These are phyloP conservation scores for Aphaenogaster floridana DNA, from an alignment of 1,140 invertebrate genomes.

Conservation along the genomic window DNA sequence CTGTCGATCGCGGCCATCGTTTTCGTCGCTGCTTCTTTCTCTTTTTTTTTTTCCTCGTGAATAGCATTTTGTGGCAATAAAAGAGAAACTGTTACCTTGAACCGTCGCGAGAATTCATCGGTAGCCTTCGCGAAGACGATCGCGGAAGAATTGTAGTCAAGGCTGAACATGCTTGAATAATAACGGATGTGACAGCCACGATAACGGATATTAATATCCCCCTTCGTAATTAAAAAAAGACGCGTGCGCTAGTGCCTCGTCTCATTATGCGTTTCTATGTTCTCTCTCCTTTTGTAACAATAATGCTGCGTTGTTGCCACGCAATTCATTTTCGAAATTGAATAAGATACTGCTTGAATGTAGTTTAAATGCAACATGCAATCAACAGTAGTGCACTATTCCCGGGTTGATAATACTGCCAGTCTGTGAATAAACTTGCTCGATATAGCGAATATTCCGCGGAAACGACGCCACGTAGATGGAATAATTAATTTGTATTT, in stretches of 20 bases:
- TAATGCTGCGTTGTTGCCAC: neutral
- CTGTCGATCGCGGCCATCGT: neutral
- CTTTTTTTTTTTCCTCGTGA: neutral
- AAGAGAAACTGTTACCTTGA: slow-evolving; percentile 15
- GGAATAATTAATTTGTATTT: slow-evolving; percentile 62
- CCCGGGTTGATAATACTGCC: slow-evolving; percentile 49
- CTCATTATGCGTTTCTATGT: neutral
- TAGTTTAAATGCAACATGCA: slow-evolving; percentile 45
- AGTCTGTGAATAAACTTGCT: slow-evolving; percentile 52
- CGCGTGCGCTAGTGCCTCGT: neutral
- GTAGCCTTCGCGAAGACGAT: slow-evolving; percentile 31
- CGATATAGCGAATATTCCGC: slow-evolving; percentile 49
- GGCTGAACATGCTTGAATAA: slow-evolving; percentile 43
- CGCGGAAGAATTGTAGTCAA: slow-evolving; percentile 35
- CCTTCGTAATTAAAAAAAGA: slow-evolving; percentile 22
- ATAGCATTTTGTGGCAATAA: slow-evolving; percentile 6
- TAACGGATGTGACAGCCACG: slow-evolving; percentile 2
- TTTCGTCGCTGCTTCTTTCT: neutral
- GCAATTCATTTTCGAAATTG: slow-evolving; percentile 38
- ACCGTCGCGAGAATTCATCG: slow-evolving; percentile 34
- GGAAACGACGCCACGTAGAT: slow-evolving; percentile 53
- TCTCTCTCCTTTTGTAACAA: neutral
- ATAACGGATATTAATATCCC: slow-evolving; percentile 40
- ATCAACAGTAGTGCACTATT: slow-evolving; percentile 48
- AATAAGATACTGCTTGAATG: slow-evolving; percentile 53